Evolutionary conservation across 2,888 invertebrate species (phyloP), one percentile per base, ranked within the genome.

Genomic region (Diachrysia chrysitis): DNA sequence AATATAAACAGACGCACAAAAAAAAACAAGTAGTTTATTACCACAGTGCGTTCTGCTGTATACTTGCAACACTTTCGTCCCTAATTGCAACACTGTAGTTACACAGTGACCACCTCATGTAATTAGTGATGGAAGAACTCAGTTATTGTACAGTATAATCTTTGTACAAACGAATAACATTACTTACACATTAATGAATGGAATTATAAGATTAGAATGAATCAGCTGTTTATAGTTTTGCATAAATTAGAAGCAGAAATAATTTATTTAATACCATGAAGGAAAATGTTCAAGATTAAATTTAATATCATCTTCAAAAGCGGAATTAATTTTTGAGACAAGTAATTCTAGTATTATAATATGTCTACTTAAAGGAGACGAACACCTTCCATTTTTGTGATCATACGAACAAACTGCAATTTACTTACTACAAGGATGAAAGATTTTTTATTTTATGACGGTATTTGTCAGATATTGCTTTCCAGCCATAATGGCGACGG

Each of bases 21-120:
- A 73, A 29, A 25, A 71, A 66, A 66, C 66, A 64, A 63, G 57
- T 56, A 73, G 76, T 69, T 60, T 73, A 79, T 75, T 74, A 66
- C 75, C 51, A 73, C 73, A 72, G 63, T 69, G 70, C 58, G 56
- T 61, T 57, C 25, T 25, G 5, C n/a, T n/a, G 64, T 63, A 69
- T 55, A 71, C 70, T 83, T 82, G 72, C 77, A 79, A 81, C 76
- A 80, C 61, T 76, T 69, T 69, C 60, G 69, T 72, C 79, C 77
- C 77, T 81, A 81, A 82, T 85, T 82, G 79, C 75, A 67, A 71
- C 62, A 72, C 56, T 12, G 64, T 73, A 76, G 74, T 83, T 83
- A 79, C 72, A 73, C 56, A 71, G 73, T 71, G 65, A 76, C 66
- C 63, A 72, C 65, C 42, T 72, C 66, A 21, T 70, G 29, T 70